These are phyloP conservation scores for Physella acuta DNA, from an alignment of 1,140 invertebrate species.

Conservation along the genomic window DNA sequence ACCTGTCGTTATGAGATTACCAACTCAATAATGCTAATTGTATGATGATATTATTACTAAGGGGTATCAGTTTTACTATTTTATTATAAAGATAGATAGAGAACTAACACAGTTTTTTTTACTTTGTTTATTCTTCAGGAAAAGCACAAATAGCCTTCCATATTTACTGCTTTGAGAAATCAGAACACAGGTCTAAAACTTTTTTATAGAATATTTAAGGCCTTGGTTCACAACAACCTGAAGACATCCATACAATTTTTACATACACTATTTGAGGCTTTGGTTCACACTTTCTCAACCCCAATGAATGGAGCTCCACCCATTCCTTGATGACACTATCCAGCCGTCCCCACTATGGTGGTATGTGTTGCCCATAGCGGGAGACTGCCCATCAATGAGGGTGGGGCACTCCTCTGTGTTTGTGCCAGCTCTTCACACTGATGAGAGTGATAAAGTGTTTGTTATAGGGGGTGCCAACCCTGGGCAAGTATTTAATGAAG, in stretches of 20 bases:
- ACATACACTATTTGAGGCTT: neutral
- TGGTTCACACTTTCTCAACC: neutral
- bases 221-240: neutral
- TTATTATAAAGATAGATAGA: too few relatives aligned
- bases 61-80: too few relatives aligned
- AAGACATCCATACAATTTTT: neutral
- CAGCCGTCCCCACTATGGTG: conserved; percentile 47
- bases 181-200: neutral
- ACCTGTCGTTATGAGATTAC: too few relatives aligned
- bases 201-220: neutral
- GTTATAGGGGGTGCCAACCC: conserved; percentile 60
- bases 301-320: conserved; percentile 54
- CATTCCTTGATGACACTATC: conserved; percentile 49
- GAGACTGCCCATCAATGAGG: conserved; percentile 54
- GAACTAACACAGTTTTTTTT: neutral
- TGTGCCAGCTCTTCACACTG: conserved; percentile 35
- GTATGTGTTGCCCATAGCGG: conserved; percentile 55
- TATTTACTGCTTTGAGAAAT: neutral
- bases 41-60: too few relatives aligned
- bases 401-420: conserved; percentile 57
- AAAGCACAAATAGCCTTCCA: neutral
- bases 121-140: neutral
- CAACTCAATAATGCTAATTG: too few relatives aligned
- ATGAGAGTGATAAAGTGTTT: conserved; percentile 52
- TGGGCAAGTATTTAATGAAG: conserved; percentile 54